Evolutionary conservation across 2,888 invertebrate genomes (phyloP).

Genomic region (Alviniconcha strummeri): DNA sequence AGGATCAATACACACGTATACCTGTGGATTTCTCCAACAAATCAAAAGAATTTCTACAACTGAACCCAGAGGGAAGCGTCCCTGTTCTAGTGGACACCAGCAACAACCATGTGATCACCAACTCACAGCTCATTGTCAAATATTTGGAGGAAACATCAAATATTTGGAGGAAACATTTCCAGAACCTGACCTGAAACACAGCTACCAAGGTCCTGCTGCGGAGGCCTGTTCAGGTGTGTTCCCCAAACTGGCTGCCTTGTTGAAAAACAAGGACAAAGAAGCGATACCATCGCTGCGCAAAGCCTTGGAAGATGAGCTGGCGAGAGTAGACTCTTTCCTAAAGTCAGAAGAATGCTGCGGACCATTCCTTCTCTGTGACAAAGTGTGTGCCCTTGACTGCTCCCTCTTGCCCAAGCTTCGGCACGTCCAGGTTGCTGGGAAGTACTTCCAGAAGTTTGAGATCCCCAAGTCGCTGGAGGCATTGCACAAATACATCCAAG

Average conservation of each 20-base stretch:
- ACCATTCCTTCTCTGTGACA: conserved; percentile 43
- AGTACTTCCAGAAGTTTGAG: conserved; percentile 44
- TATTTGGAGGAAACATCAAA: conserved; percentile 43
- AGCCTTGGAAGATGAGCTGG: conserved; percentile 45
- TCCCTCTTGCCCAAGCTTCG: conserved; percentile 51
- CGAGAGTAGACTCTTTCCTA: conserved; percentile 47
- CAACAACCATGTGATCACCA: conserved; percentile 44
- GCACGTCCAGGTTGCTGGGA: conserved; percentile 52
- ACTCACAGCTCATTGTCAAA: conserved; percentile 50
- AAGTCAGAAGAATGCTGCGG: conserved; percentile 25
- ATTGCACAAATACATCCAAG: conserved; percentile 44
- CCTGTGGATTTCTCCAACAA: conserved; percentile 48
- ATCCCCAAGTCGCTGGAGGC: conserved; percentile 47
- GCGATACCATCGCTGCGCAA: conserved; percentile 39
- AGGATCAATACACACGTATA: conserved; percentile 39
- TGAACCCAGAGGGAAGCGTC: conserved; percentile 51
- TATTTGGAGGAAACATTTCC: conserved; percentile 46
- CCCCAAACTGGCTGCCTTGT: conserved; percentile 48
- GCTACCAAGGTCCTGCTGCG: conserved; percentile 44
- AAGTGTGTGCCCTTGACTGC: conserved; percentile 52
- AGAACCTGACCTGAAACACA: conserved; percentile 30
- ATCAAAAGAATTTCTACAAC: conserved; percentile 46
- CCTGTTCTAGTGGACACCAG: conserved; percentile 53
- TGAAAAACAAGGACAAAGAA: conserved; percentile 51
- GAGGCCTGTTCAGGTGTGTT: conserved; percentile 47